Percentiles rank a stretch among this genome's conserved stretches.
Evolutionary conservation across 2,888 invertebrate genomes (phyloP).

Genomic region (Cinara cedri): DNA sequence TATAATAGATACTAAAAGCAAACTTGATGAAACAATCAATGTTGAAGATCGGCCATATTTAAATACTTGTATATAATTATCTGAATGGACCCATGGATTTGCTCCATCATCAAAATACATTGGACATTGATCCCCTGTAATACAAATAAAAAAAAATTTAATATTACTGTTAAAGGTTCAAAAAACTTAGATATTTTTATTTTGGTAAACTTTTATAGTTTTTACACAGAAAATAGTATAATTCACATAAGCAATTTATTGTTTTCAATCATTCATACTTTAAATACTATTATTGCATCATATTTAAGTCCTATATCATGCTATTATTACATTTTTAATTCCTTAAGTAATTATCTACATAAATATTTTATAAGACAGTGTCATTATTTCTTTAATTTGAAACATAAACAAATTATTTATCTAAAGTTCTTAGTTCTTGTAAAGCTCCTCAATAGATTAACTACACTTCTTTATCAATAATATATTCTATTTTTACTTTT

Average conservation of each 20-base stretch:
- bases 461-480: too few species aligned
- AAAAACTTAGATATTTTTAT: too few species aligned
- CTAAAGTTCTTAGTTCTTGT: too few species aligned
- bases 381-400: too few species aligned
- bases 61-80: slow-evolving; percentile 57
- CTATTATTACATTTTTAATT: too few species aligned
- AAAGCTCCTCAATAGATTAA: too few species aligned
- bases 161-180: background rate
- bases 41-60: slow-evolving; percentile 51
- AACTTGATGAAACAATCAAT: slow-evolving; percentile 23
- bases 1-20: slow-evolving; percentile 18
- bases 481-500: too few species aligned
- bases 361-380: too few species aligned
- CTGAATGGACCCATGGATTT: slow-evolving; percentile 75
- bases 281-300: background rate
- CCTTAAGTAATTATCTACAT: too few species aligned
- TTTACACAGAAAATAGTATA: background rate
- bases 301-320: too few species aligned
- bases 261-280: background rate
- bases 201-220: background rate
- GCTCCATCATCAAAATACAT: slow-evolving; percentile 96
- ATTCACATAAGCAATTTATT: background rate
- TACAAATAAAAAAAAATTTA: slow-evolving; percentile 50
- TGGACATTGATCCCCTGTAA: slow-evolving; percentile 88
- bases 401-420: too few species aligned